Evolutionary conservation across 2,797 vertebrate species (phyloP).

Genomic region (Petrocephalus schoutedeni): DNA sequence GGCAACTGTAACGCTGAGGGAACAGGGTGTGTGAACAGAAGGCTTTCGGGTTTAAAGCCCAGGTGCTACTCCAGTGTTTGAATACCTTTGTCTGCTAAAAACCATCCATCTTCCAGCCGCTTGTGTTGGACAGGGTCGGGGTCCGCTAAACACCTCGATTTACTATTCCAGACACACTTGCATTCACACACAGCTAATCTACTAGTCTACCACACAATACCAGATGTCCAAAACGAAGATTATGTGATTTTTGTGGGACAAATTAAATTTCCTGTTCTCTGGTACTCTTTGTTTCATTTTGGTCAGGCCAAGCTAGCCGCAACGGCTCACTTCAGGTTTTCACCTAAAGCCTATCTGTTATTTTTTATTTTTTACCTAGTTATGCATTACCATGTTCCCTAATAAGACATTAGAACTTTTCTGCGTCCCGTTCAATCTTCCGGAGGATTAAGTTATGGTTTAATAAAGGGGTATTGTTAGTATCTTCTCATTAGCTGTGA

Average conservation of each 20-base stretch:
- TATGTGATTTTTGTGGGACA: neutral
- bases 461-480: constrained; percentile 34
- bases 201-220: neutral
- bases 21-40: neutral
- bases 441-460: constrained; percentile 34
- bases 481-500: constrained; percentile 29
- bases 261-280: neutral
- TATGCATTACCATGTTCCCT: neutral
- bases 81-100: neutral
- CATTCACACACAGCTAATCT: neutral
- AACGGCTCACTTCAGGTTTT: neutral
- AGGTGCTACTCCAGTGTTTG: neutral
- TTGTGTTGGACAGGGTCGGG: neutral
- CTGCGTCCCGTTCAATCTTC: constrained; percentile 33
- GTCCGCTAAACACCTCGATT: neutral
- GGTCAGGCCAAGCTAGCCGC: neutral
- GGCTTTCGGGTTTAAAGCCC: neutral
- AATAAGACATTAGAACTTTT: constrained; percentile 20
- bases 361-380: neutral
- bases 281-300: neutral
- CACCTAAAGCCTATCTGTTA: neutral
- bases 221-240: neutral
- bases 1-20: neutral
- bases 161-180: neutral
- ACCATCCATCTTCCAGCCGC: neutral